Base-by-base conservation (phyloP, 2,113 vertebrate species). In the Apus apus region DNA sequence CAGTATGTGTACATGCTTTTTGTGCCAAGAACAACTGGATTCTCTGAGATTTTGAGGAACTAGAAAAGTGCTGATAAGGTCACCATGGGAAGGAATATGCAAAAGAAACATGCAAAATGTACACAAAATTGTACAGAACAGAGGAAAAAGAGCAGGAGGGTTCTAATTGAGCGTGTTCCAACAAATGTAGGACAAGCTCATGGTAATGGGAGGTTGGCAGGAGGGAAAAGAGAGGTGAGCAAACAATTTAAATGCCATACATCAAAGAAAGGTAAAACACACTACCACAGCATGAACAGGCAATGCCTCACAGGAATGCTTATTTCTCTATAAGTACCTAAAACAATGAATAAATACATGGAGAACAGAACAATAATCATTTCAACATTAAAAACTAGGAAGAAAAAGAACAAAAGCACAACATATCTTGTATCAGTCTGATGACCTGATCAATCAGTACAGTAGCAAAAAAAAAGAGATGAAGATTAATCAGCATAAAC, bases 231-330 rank as follows among this genome's bases (percentile, higher is more conserved):
- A 83, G 54, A 81, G 60, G 90, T 86, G 85, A 96, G 56, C 60
- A 95, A 96, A 94, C n/a, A 87, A 75, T 91, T 95, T 95, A 86
- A 93, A 92, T 43, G 40, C 66, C 20, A 20, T 72, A 87, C 72
- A 96, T 92, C 82, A 94, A 91, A 96, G 89, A 94, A 88, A 93
- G 53, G 48, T 18, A 82, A 70, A 94, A 84, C 67, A 86, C 27
- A 60, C 34, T 72, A 70, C 61, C 85, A 73, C 56, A 88, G 53
- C 64, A 73, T 48, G 84, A 93, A 51, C 17, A 86, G 51, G 9
- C 78, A 94, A 29, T 64, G 70, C 78, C 80, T 93, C 81, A 82
- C 58, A 95, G 87, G 78, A 94, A 76, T 71, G 26, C 11, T 89
- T 90, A 54, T 81, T 87, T 78, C 81, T 87, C 48, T 61, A 3